phyloP scores from a whole-genome alignment of 2,888 invertebrate genomes.

The Andrena dorsata region DNA sequence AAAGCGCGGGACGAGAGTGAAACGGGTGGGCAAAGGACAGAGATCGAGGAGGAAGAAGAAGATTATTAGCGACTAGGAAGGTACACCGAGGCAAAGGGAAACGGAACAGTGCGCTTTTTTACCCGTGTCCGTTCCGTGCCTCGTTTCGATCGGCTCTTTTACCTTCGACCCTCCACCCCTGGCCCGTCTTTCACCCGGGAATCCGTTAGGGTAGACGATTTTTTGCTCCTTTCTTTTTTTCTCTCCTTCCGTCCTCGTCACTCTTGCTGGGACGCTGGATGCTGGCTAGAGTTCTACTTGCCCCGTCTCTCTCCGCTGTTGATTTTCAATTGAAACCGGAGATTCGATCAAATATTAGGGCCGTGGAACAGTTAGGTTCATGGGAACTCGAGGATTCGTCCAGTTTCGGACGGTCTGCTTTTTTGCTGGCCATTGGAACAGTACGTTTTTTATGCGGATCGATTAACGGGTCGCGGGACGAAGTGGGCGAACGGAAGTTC shows the following conservation, averaged over 20 bases:
- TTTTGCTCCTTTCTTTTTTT: constrained; percentile 61
- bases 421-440: constrained; percentile 37
- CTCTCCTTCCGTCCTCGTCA: constrained; percentile 53
- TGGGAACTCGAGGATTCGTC: constrained; percentile 76
- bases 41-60: constrained; percentile 11
- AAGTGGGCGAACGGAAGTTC: constrained; percentile 25
- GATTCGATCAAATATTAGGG: constrained; percentile 83
- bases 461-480: constrained; percentile 46
- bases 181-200: constrained; percentile 74
- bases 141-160: constrained; percentile 64
- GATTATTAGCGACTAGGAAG: constrained; percentile 14
- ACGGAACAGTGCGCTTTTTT: constrained; percentile 70
- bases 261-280: constrained; percentile 47
- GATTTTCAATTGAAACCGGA: constrained; percentile 84
- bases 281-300: neutral
- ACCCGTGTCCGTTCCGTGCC: constrained; percentile 31
- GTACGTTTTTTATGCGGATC: constrained; percentile 16
- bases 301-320: constrained; percentile 73
- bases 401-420: constrained; percentile 49
- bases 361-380: constrained; percentile 80
- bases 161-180: constrained; percentile 53
- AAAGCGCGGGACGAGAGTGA: constrained; percentile 59
- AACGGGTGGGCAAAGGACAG: constrained; percentile 19
- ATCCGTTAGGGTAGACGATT: constrained; percentile 81
- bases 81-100: constrained; percentile 59